Evolutionary conservation across 2,888 invertebrate genomes (phyloP).

Genomic region (Rotaria macrura): DNA sequence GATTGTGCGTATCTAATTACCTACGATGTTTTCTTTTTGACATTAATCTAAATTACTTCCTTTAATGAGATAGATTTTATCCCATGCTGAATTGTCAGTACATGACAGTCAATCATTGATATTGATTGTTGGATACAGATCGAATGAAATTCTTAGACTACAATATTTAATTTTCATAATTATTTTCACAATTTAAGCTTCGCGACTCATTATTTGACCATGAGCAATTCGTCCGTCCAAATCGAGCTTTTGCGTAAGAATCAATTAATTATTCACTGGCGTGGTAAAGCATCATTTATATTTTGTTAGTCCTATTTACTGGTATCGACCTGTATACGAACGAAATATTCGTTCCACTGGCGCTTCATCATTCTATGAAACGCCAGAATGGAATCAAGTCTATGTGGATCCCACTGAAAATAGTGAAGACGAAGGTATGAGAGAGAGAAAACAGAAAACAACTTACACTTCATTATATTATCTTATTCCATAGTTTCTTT

Average conservation of each 20-base stretch:
- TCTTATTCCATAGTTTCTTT: too few species aligned
- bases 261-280: not conserved
- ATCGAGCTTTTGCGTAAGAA: not conserved
- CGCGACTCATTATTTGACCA: not conserved
- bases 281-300: not conserved
- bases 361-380: not conserved
- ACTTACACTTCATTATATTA: too few species aligned
- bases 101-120: too few species aligned
- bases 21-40: too few species aligned
- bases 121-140: too few species aligned
- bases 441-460: too few species aligned
- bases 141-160: too few species aligned
- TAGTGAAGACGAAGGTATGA: not conserved
- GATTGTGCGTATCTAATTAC: too few species aligned
- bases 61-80: not conserved
- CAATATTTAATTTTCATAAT: not conserved
- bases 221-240: not conserved
- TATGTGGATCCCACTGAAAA: not conserved
- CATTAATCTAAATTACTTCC: too few species aligned
- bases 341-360: not conserved
- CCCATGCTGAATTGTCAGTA: not conserved
- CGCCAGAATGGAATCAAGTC: not conserved
- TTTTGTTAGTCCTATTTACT: not conserved
- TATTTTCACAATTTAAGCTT: not conserved
- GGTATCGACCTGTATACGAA: not conserved